Percentiles rank a stretch among this genome's conserved stretches.
These are phyloP conservation scores for Morpho achilles DNA, from an alignment of 2,888 invertebrate genomes.

Conservation along the genomic window DNA sequence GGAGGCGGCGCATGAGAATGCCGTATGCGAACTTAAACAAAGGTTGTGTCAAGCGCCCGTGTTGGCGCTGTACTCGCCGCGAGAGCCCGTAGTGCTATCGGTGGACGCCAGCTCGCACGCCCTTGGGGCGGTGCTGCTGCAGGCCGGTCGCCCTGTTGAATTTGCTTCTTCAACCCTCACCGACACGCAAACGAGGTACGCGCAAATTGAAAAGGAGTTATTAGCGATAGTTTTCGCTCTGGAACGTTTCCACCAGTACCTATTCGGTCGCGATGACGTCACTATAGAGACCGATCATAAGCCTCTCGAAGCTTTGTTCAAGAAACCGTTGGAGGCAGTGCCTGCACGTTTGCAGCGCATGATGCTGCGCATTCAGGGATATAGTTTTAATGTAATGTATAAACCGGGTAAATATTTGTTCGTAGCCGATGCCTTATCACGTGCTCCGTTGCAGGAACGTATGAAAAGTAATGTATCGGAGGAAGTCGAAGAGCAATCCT, in stretches of 20 bases:
- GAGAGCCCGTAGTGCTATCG: constrained; percentile 29
- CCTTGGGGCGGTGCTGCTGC: constrained; percentile 26
- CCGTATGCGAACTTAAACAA: constrained; percentile 7
- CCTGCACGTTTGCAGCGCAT: constrained; percentile 33
- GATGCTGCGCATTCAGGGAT: constrained; percentile 31
- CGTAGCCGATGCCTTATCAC: constrained; percentile 32
- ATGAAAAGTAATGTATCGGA: constrained; percentile 17
- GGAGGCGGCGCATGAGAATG: constrained; percentile 12
- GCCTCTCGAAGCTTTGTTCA: constrained; percentile 33
- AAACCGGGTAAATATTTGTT: constrained; percentile 34
- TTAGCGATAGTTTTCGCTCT: neutral
- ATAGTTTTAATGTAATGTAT: constrained; percentile 29
- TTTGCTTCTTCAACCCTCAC: constrained; percentile 28
- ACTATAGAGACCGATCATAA: constrained; percentile 33
- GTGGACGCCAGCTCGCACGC: constrained; percentile 25
- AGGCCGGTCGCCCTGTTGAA: constrained; percentile 24
- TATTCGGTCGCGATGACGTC: neutral
- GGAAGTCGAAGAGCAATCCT: constrained; percentile 22
- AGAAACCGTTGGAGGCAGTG: constrained; percentile 27
- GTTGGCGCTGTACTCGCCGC: constrained; percentile 20
- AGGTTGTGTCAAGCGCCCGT: constrained; percentile 22
- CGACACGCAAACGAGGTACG: constrained; percentile 26
- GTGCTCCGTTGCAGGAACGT: constrained; percentile 26
- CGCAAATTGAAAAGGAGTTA: constrained; percentile 24
- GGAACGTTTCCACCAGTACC: constrained; percentile 1